A percentile compares a stretch with the other conserved stretches of the same genome.
Evolutionary conservation across 2,113 vertebrate genomes (phyloP).

Genomic region (Parus major): DNA sequence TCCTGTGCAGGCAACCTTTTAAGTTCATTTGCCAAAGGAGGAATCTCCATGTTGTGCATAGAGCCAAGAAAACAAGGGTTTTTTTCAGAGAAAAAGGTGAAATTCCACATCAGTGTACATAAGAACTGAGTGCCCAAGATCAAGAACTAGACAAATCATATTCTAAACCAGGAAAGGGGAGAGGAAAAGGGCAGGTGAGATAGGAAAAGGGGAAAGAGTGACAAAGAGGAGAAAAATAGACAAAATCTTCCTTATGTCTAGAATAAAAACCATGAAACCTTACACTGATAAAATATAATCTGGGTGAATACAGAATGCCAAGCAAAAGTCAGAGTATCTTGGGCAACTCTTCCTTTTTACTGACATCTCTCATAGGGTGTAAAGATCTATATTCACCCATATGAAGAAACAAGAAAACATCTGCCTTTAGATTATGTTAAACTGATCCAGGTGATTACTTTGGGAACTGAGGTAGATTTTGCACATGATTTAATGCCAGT

Average conservation of each 20-base stretch:
- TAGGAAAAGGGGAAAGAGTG: not conserved
- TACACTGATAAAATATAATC: not conserved
- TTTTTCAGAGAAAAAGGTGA: not conserved
- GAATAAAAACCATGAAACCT: not conserved
- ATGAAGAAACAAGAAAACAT: not conserved
- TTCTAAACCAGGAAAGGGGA: not conserved
- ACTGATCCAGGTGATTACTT: not conserved
- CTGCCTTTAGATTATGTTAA: not conserved
- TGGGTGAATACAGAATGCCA: not conserved
- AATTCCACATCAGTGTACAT: not conserved
- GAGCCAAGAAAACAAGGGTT: not conserved
- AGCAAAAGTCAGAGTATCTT: not conserved
- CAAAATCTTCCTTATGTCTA: not conserved
- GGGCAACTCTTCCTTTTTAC: not conserved
- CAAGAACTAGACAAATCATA: not conserved
- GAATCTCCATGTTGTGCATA: not conserved
- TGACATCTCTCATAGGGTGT: not conserved
- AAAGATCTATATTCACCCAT: not conserved
- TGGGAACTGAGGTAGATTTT: not conserved
- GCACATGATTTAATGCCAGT: not conserved
- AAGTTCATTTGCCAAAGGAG: not conserved
- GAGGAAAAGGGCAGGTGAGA: accelerated
- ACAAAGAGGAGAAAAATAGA: not conserved
- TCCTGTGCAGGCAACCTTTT: not conserved
- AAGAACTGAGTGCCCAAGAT: not conserved